phyloP scores from a whole-genome alignment of 2,888 invertebrate genomes.

The Sphinx pinastri region DNA sequence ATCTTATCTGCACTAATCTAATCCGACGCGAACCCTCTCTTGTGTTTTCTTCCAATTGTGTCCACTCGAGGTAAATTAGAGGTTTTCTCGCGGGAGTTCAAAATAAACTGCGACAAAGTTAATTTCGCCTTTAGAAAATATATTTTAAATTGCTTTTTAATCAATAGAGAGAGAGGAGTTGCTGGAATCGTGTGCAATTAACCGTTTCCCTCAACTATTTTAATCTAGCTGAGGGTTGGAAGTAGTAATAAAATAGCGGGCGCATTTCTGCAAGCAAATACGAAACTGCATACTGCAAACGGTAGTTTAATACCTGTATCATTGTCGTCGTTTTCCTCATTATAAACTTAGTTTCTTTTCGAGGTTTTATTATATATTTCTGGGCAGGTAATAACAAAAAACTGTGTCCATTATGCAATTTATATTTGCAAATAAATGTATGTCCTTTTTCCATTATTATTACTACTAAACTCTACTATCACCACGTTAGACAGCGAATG shows the following conservation, averaged over 20 bases:
- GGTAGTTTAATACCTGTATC: background rate
- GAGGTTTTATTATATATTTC: background rate
- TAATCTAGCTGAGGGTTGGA: slow-evolving; percentile 14
- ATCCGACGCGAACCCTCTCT: slow-evolving; percentile 77
- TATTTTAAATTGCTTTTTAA: slow-evolving; percentile 18
- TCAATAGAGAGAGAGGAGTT: background rate
- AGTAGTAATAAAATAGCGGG: slow-evolving; percentile 12
- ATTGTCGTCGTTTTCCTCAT: background rate
- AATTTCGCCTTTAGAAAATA: slow-evolving; percentile 50
- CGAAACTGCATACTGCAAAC: background rate
- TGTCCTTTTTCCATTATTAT: background rate
- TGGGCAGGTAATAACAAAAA: too few relatives aligned
- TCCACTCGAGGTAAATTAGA: slow-evolving; percentile 81
- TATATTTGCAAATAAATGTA: too few relatives aligned
- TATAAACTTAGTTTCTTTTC: slow-evolving; percentile 6
- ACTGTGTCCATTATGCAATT: too few relatives aligned
- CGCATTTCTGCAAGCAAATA: slow-evolving; percentile 12
- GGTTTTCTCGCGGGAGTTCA: slow-evolving; percentile 71
- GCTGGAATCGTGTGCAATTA: slow-evolving; percentile 13
- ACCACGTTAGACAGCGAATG: background rate
- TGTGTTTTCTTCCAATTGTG: slow-evolving; percentile 82
- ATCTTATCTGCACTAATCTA: slow-evolving; percentile 81
- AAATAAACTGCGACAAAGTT: slow-evolving; percentile 63
- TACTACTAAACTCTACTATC: background rate
- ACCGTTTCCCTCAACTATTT: slow-evolving; percentile 12